Evolutionary conservation across 2,888 invertebrate genomes (phyloP).

Genomic region (Oscheius onirici): DNA sequence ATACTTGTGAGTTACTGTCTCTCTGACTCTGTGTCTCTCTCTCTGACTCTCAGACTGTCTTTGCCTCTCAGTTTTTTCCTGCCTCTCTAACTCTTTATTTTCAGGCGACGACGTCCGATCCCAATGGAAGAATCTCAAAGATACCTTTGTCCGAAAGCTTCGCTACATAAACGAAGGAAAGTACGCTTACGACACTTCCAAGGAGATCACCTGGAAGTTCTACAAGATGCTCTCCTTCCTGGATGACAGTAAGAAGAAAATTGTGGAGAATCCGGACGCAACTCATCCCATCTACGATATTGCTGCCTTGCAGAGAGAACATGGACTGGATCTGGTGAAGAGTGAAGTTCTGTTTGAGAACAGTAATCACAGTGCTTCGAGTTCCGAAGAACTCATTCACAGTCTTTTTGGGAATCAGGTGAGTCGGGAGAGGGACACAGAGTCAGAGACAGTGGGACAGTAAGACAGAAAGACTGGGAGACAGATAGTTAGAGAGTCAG

Average conservation of each 20-base stretch:
- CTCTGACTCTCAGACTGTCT: too few relatives aligned
- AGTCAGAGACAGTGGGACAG: too few relatives aligned
- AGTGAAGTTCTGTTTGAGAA: conserved; percentile 38
- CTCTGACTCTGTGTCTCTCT: neutral
- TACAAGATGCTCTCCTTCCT: conserved; percentile 53
- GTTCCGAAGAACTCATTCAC: conserved; percentile 39
- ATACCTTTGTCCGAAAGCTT: conserved; percentile 57
- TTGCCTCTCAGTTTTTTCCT: neutral
- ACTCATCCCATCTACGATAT: conserved; percentile 25
- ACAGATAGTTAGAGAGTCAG: too few relatives aligned
- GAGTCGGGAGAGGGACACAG: too few relatives aligned
- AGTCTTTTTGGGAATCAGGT: neutral
- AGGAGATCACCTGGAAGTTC: conserved; percentile 62
- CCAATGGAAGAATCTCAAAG: conserved; percentile 62
- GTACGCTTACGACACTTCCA: conserved; percentile 50
- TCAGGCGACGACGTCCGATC: conserved; percentile 55
- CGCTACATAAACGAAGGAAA: conserved; percentile 58
- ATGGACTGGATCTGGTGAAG: conserved; percentile 33
- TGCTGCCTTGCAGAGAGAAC: conserved; percentile 25
- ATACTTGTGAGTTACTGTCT: conserved; percentile 19
- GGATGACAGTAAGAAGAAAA: conserved; percentile 51
- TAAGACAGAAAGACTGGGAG: too few relatives aligned
- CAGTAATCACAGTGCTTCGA: conserved; percentile 38
- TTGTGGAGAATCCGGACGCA: conserved; percentile 4
- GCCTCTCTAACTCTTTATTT: neutral